A percentile compares a stretch with the other conserved stretches of the same genome.
These are phyloP conservation scores for Tetramorium simillimum DNA, from an alignment of 1,140 invertebrate species.

Conservation along the genomic window DNA sequence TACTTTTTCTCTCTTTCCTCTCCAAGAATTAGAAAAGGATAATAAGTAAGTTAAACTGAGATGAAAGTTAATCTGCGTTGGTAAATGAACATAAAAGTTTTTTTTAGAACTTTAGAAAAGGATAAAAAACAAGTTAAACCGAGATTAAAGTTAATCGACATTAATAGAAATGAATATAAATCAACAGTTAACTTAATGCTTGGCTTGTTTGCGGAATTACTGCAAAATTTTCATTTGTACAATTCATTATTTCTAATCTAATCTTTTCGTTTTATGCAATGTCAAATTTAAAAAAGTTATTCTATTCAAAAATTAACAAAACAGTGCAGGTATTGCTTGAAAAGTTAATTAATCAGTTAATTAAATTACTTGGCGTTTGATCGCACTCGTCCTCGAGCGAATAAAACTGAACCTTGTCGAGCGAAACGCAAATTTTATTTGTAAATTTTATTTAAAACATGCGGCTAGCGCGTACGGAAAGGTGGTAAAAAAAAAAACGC, in stretches of 20 bases:
- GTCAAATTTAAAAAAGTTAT: neutral
- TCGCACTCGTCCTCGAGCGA: neutral
- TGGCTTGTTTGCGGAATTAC: neutral
- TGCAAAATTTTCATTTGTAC: neutral
- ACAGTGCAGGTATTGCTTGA: neutral
- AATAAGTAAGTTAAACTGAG: no score
- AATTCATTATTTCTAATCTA: neutral
- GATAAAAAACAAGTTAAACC: no score
- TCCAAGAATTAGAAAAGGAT: no score
- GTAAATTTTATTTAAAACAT: constrained; percentile 35
- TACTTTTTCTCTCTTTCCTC: no score
- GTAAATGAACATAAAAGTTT: no score
- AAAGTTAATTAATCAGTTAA: neutral
- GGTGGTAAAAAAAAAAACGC: constrained; percentile 20
- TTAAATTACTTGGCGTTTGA: neutral
- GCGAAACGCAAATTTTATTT: constrained; percentile 39
- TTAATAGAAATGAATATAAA: neutral
- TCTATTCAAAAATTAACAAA: neutral
- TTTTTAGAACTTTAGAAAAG: no score
- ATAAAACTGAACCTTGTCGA: neutral
- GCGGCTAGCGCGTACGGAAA: neutral
- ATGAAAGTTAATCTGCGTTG: no score
- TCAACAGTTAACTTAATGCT: neutral
- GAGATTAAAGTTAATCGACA: no score
- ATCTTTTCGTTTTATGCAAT: neutral